Base-by-base conservation (phyloP, 2,113 vertebrate genomes). In the Solea solea region DNA sequence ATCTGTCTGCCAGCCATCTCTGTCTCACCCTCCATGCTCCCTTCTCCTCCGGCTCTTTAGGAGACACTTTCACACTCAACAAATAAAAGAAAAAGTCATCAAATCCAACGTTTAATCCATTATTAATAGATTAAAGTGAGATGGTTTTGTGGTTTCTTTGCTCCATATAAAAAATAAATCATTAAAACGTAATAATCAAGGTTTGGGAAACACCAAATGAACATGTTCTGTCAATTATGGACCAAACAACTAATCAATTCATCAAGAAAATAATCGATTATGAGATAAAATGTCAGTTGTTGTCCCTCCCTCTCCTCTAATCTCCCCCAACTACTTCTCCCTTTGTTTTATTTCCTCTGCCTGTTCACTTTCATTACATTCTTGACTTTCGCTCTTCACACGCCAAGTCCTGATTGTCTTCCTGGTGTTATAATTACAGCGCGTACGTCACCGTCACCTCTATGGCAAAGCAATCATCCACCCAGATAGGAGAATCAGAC, bases 381-480 rank as follows among this genome's bases (percentile, higher is more conserved):
- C 25, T 48, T 65, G 42, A 64, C 56, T 70, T 66, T 53, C 40
- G 39, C 14, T 28, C 51, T 65, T 21, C 12, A 25, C 68, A 57
- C 58, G 51, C 53, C 6, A 56, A 70, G 51, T 74, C 65, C 58
- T 84, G 86, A 92, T 88, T 88, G 76, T 87, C 79, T 27, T 64
- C 78, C 66, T 51, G 66, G 56, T 46, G 74, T 57, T 78, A 73
- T 88, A 87, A 90, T 90, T 82, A 78, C 21, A 73, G 46, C 25
- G 5, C 53, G 44, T 66, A 80, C 28, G 0, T 53, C 13, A 8
- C 57, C 34, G 62, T 52, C 42, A 0, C 59, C 64, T 71, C 79
- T 82, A 21, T 1, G 74, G 76, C n/a, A 6, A 63, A 65, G 40
- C 61, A 75, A 81, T 80, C 70, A 78, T 62, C 72, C 9, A 7